A percentile compares a stretch with the other conserved stretches of the same genome.
phyloP scores from a whole-genome alignment of 2,113 vertebrate genomes.

The Sinocyclocheilus anshuiensis region DNA sequence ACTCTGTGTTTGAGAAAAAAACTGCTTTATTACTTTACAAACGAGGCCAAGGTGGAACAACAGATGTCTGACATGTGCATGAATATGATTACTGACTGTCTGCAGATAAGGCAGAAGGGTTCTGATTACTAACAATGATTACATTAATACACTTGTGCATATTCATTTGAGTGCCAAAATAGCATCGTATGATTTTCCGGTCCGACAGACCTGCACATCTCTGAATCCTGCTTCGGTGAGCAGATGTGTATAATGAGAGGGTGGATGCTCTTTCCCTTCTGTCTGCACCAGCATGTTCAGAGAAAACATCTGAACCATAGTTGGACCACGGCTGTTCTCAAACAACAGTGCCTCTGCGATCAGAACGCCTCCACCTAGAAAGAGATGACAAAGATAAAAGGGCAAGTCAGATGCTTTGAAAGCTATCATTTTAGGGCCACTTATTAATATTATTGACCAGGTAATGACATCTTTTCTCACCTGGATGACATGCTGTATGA shows the following conservation, averaged over 20 bases:
- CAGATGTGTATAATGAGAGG: conserved; percentile 68
- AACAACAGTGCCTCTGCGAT: conserved; percentile 74
- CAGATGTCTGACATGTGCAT: too few species aligned
- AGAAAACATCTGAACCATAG: conserved; percentile 74
- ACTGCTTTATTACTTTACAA: too few species aligned
- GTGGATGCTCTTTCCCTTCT: conserved; percentile 70
- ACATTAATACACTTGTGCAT: neutral
- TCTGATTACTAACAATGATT: neutral
- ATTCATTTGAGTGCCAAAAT: conserved; percentile 74
- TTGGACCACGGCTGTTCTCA: conserved; percentile 72
- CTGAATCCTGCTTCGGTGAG: conserved; percentile 67
- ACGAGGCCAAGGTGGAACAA: too few species aligned
- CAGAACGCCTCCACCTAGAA: conserved; percentile 73
- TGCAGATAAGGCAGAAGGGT: conserved; percentile 7
- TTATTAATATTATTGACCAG: neutral
- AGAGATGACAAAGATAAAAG: neutral
- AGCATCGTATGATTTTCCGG: conserved; percentile 75
- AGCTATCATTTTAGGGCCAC: neutral
- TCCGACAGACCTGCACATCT: conserved; percentile 70
- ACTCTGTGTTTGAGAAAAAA: too few species aligned
- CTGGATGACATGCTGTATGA: conserved; percentile 65
- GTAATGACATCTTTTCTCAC: conserved; percentile 51
- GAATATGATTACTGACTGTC: too few species aligned
- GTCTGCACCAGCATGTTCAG: conserved; percentile 79
- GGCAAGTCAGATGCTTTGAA: neutral